phyloP scores from a whole-genome alignment of 1,140 invertebrate species.

The Drosophila nasuta region DNA sequence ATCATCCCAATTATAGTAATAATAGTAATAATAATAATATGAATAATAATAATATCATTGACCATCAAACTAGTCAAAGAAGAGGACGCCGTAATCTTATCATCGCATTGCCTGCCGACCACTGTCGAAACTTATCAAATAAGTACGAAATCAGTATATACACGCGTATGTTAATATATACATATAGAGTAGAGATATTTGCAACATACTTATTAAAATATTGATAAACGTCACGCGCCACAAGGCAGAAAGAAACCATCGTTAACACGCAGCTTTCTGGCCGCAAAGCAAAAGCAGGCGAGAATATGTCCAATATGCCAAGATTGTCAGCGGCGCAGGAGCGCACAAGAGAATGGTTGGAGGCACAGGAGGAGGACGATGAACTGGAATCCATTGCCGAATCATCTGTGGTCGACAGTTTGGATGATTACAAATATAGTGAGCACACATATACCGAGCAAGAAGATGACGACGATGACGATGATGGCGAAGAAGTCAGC shows the following conservation, averaged over 20 bases:
- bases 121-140: constrained; percentile 52
- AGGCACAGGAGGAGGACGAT: constrained; percentile 60
- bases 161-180: constrained; percentile 29
- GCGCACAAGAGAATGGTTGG: constrained; percentile 64
- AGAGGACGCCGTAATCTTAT: constrained; percentile 55
- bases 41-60: background rate
- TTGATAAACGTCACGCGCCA: constrained; percentile 50
- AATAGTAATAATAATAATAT: too few species aligned
- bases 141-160: constrained; percentile 26
- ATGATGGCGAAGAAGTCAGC: constrained; percentile 61
- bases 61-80: background rate
- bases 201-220: constrained; percentile 37
- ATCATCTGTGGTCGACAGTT: constrained; percentile 73
- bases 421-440: constrained; percentile 69
- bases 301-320: constrained; percentile 55
- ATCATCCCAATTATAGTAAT: background rate
- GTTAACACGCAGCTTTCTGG: constrained; percentile 10
- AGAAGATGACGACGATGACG: constrained; percentile 48
- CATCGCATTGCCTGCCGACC: constrained; percentile 1
- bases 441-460: constrained; percentile 47
- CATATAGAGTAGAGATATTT: background rate
- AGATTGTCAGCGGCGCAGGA: constrained; percentile 47
- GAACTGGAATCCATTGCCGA: constrained; percentile 72
- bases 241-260: background rate
- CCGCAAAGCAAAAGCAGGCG: background rate